A percentile compares a stretch with the other conserved stretches of the same genome.
Evolutionary conservation across 2,888 invertebrate species (phyloP).

Genomic region (Notodromas monacha): DNA sequence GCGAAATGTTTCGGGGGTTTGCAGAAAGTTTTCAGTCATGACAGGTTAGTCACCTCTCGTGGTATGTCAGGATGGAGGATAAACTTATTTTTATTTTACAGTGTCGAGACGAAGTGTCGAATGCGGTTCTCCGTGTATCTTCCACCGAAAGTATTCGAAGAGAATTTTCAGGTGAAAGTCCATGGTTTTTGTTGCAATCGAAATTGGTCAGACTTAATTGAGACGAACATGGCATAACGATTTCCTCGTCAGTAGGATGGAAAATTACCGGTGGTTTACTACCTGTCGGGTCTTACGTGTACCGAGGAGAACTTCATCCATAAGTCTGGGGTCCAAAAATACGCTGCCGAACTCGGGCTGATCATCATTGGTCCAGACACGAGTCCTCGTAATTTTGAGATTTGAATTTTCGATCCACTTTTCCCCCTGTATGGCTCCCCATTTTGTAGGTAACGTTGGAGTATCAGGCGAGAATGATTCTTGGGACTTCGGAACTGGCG

Average conservation of each 20-base stretch:
- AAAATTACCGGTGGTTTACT: constrained; percentile 48
- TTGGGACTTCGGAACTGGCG: constrained; percentile 80
- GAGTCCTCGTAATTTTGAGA: constrained; percentile 29
- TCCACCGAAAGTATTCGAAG: too few species aligned
- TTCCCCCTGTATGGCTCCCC: too few species aligned
- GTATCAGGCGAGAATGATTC: constrained; percentile 63
- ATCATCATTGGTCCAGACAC: constrained; percentile 81
- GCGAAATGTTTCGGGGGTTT: constrained; percentile 45
- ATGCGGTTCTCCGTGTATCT: constrained; percentile 79
- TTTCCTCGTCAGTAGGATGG: too few species aligned
- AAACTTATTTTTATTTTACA: constrained; percentile 14
- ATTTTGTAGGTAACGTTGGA: constrained; percentile 32
- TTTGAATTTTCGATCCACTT: constrained; percentile 1
- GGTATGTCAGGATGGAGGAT: not conserved
- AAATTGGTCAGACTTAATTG: too few species aligned
- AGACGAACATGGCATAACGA: too few species aligned
- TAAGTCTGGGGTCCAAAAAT: constrained; percentile 74
- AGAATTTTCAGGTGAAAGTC: too few species aligned
- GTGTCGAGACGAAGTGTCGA: constrained; percentile 39
- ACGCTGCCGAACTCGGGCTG: constrained; percentile 51
- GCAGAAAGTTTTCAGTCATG: constrained; percentile 51
- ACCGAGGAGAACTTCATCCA: constrained; percentile 79
- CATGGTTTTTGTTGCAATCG: too few species aligned
- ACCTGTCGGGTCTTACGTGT: constrained; percentile 67
- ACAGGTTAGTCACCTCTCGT: constrained; percentile 22